These are phyloP conservation scores for Mesaphorura yosii DNA, from an alignment of 1,140 invertebrate genomes.

Conservation along the genomic window DNA sequence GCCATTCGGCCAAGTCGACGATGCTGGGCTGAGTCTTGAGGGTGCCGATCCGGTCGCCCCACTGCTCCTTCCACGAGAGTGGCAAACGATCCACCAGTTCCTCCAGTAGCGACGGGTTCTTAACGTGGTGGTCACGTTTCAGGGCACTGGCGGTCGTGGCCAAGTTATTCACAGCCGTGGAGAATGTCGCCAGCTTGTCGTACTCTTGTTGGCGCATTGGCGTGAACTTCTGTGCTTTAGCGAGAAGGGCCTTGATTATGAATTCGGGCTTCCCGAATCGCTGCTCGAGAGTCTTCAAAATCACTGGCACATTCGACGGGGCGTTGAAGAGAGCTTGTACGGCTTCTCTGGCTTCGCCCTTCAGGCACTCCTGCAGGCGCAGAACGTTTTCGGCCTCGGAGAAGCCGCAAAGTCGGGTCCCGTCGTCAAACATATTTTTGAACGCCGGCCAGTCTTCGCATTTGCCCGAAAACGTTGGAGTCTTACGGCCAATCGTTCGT, in stretches of 20 bases:
- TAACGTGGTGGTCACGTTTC: not conserved
- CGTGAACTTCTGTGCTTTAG: not conserved
- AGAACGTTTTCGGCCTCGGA: not conserved
- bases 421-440: not conserved
- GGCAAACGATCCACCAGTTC: slow-evolving; percentile 11
- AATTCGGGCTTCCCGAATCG: not conserved
- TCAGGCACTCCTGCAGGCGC: slow-evolving; percentile 5
- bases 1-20: not conserved
- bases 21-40: not conserved
- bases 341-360: not conserved
- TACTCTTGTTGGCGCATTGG: not conserved
- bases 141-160: slow-evolving; percentile 3
- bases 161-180: slow-evolving; percentile 2
- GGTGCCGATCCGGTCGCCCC: not conserved
- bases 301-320: not conserved
- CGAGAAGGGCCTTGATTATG: slow-evolving; percentile 4
- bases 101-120: slow-evolving; percentile 7
- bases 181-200: not conserved
- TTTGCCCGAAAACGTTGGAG: slow-evolving; percentile 2
- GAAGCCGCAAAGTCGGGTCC: slow-evolving; percentile 4
- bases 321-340: not conserved
- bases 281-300: not conserved
- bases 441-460: slow-evolving; percentile 10
- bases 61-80: not conserved
- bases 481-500: not conserved